A percentile compares a stretch with the other conserved stretches of the same genome.
Conservation (phyloP, 2,113 vertebrate species). For the Phrynocephalus versicolor region DNA sequence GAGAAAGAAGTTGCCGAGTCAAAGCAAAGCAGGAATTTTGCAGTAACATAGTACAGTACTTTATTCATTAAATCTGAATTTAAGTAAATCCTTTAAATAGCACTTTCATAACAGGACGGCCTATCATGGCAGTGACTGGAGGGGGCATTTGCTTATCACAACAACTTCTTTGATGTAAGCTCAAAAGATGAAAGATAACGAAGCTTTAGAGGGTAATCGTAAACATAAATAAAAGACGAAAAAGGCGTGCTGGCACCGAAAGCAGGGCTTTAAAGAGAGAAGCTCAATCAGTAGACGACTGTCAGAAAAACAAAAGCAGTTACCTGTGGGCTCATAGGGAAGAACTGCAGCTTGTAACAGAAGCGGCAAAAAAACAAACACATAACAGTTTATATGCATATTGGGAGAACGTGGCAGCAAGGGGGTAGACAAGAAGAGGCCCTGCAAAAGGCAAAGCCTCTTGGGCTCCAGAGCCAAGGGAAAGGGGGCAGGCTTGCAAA, state of each 20-base stretch:
- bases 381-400: constrained; percentile 47
- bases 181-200: neutral
- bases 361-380: constrained; percentile 57
- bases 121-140: neutral
- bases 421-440: constrained; percentile 43
- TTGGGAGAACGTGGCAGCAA: constrained; percentile 31
- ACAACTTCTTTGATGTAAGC: constrained; percentile 54
- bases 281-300: constrained; percentile 46
- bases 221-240: constrained; percentile 15
- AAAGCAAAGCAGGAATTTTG: neutral
- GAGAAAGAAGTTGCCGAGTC: neutral
- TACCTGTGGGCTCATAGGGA: constrained; percentile 87
- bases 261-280: constrained; percentile 48
- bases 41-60: neutral
- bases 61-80: neutral
- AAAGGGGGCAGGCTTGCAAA: neutral
- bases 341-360: constrained; percentile 82
- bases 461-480: neutral
- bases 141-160: constrained; percentile 33
- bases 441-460: constrained; percentile 35
- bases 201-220: constrained; percentile 47
- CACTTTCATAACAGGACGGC: constrained; percentile 1
- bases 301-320: constrained; percentile 67
- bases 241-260: constrained; percentile 29
- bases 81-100: constrained; percentile 1